Evolutionary conservation across 2,113 vertebrate species (phyloP).

Genomic region (Balaenoptera acutorostrata): DNA sequence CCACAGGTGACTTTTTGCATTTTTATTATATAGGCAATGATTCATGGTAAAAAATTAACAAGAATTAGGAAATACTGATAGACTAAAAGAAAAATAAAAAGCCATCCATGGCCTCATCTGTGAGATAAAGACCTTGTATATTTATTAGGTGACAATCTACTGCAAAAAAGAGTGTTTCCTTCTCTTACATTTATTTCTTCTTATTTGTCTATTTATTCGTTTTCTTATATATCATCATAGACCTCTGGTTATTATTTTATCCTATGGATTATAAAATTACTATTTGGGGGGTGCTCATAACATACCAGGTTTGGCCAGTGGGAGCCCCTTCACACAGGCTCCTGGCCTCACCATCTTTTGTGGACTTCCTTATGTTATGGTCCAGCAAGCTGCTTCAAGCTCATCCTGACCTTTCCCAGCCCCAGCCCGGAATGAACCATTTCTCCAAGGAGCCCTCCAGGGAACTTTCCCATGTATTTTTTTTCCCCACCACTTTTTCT

Average conservation of each 20-base stretch:
- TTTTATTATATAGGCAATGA: neutral
- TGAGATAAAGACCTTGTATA: too few species aligned
- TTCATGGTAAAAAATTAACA: neutral
- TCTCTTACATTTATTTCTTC: neutral
- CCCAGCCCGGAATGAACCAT: neutral
- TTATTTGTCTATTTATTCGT: neutral
- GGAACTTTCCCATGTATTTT: neutral
- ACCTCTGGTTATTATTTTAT: neutral
- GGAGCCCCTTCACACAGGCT: too few species aligned
- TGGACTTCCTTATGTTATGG: neutral
- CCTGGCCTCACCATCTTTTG: fast-evolving
- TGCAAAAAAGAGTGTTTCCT: neutral
- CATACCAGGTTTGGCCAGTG: too few species aligned
- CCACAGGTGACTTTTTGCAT: neutral
- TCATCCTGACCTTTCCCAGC: neutral
- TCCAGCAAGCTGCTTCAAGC: neutral
- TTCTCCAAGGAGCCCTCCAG: neutral
- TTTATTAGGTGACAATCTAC: neutral
- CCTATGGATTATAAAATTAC: neutral
- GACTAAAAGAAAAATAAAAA: too few species aligned
- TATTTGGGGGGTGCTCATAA: too few species aligned
- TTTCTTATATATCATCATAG: neutral
- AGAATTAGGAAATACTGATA: neutral
- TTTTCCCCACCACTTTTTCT: neutral
- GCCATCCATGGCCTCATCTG: too few species aligned